phyloP scores from a whole-genome alignment of 1,140 invertebrate genomes.

The Reticulitermes speratus region DNA sequence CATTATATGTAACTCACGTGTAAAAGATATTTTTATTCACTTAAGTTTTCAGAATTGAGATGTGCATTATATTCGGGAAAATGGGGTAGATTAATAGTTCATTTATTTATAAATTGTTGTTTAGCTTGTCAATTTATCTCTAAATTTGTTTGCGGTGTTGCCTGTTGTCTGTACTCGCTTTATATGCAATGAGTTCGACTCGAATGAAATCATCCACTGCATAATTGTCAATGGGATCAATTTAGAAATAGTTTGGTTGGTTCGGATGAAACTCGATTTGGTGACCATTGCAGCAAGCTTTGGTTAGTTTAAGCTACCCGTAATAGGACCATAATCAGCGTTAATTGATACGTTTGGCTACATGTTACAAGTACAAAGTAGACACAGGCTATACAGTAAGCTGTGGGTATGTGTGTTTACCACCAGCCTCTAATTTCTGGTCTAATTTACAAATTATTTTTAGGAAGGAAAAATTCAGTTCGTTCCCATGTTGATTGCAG shows the following conservation, averaged over 20 bases:
- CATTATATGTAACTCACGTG: too few relatives aligned
- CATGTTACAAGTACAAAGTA: not conserved
- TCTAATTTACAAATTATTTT: not conserved
- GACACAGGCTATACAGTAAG: not conserved
- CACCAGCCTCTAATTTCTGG: not conserved
- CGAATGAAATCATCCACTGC: not conserved
- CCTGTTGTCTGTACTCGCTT: not conserved
- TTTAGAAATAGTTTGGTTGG: conserved; percentile 16
- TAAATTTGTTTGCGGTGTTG: not conserved
- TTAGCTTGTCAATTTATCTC: conserved; percentile 13
- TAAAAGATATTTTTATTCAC: too few relatives aligned
- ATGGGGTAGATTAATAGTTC: not conserved
- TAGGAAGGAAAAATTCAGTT: not conserved
- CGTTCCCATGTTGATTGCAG: conserved; percentile 9
- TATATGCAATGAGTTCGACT: not conserved
- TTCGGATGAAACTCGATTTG: not conserved
- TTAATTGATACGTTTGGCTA: conserved; percentile 8
- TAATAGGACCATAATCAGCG: not conserved
- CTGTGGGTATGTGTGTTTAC: not conserved
- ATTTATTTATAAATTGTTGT: not conserved
- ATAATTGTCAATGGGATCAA: conserved; percentile 13
- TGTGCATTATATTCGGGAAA: too few relatives aligned
- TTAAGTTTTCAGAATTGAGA: too few relatives aligned
- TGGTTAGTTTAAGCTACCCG: conserved; percentile 1
- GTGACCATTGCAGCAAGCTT: not conserved